Evolutionary conservation across 2,888 invertebrate genomes (phyloP).

Genomic region (Scaptomyza reducta): DNA sequence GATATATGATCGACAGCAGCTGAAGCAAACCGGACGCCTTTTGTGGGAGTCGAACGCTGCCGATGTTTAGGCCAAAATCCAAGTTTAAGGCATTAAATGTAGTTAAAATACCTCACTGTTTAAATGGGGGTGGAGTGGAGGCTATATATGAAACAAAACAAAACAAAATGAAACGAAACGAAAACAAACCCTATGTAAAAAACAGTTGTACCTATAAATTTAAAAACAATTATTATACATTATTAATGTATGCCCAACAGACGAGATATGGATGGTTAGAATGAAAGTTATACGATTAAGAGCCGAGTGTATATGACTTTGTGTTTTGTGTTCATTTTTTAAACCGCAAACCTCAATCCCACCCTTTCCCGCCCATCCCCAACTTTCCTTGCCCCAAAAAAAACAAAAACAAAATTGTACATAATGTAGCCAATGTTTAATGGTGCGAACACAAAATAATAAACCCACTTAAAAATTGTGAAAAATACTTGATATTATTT

Average conservation of each 20-base stretch:
- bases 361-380: no score
- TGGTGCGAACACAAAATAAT: constrained; percentile 36
- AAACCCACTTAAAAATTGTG: background rate
- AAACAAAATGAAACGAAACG: no score
- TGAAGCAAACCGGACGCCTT: constrained; percentile 36
- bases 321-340: constrained; percentile 17
- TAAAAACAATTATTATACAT: constrained; percentile 19
- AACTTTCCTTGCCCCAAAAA: background rate
- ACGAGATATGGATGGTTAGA: constrained; percentile 3
- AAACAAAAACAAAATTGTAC: constrained; percentile 46
- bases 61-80: constrained; percentile 57
- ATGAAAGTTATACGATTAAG: constrained; percentile 24
- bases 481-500: no score
- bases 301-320: constrained; percentile 6
- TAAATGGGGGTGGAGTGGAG: constrained; percentile 74
- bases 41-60: constrained; percentile 51
- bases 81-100: constrained; percentile 65
- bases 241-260: constrained; percentile 8
- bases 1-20: constrained; percentile 74
- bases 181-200: background rate
- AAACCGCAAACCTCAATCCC: background rate
- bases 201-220: constrained; percentile 64
- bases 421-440: constrained; percentile 43
- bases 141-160: constrained; percentile 53
- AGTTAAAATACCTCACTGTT: constrained; percentile 65